Evolutionary conservation across 2,797 vertebrate species (phyloP).

Genomic region (Lepus townsendii): DNA sequence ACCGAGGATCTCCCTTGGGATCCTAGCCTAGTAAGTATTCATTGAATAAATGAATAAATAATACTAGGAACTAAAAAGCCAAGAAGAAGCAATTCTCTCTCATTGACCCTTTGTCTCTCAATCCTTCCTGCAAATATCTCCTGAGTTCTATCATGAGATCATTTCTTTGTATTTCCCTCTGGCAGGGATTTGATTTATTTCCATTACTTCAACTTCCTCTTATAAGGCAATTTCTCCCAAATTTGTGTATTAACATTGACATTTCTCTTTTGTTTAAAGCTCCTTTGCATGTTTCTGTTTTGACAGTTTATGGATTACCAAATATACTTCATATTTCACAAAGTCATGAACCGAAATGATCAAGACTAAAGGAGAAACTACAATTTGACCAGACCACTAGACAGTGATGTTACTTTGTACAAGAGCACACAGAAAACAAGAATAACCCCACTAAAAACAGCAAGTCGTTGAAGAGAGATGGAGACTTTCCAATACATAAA

Average conservation of each 20-base stretch:
- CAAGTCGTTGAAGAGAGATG: background rate
- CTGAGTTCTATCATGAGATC: background rate
- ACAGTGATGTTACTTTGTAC: background rate
- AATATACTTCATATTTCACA: slow-evolving; percentile 21
- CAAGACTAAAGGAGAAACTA: slow-evolving; percentile 27
- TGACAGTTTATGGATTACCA: background rate
- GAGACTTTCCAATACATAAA: slow-evolving; percentile 13
- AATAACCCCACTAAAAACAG: slow-evolving; percentile 41
- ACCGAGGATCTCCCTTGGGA: background rate
- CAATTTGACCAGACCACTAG: background rate
- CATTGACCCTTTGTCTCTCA: background rate
- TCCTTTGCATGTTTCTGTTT: background rate
- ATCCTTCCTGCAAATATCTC: background rate
- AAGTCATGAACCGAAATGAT: slow-evolving; percentile 43
- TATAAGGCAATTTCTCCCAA: background rate
- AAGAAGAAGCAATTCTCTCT: background rate
- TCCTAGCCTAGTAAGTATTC: background rate
- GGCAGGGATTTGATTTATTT: background rate
- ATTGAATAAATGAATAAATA: slow-evolving; percentile 42
- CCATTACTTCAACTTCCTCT: background rate
- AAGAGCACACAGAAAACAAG: background rate
- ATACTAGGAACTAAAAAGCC: background rate
- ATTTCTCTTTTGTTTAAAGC: slow-evolving; percentile 13
- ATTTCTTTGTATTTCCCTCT: background rate
- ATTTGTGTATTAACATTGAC: background rate